These are phyloP conservation scores for Falco naumanni DNA, from an alignment of 2,797 vertebrate genomes.

Conservation along the genomic window DNA sequence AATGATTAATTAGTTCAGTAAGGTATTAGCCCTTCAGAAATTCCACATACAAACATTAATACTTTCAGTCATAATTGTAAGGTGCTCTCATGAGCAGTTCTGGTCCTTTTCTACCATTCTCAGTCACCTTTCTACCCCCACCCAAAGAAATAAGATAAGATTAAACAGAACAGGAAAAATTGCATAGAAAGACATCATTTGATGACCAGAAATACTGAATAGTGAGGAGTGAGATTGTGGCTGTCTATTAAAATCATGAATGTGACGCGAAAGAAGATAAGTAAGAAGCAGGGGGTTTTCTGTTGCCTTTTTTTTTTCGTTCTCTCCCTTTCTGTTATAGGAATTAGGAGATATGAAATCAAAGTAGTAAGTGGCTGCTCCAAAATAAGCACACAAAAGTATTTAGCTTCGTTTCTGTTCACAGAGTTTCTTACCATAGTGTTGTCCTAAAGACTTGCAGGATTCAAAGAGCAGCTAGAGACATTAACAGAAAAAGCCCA, in stretches of 20 bases:
- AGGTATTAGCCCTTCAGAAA: neutral
- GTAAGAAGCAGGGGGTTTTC: neutral
- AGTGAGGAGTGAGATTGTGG: neutral
- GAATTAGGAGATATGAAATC: neutral
- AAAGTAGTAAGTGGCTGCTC: neutral
- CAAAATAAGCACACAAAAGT: neutral
- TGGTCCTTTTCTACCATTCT: neutral
- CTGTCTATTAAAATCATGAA: neutral
- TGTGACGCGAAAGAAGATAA: neutral
- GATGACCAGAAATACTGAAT: neutral
- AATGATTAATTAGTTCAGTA: neutral
- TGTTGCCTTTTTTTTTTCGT: neutral
- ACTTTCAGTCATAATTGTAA: neutral
- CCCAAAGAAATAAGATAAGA: neutral
- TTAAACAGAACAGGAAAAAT: neutral
- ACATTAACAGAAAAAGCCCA: neutral
- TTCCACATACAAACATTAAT: neutral
- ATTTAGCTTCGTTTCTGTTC: neutral
- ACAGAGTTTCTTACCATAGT: neutral
- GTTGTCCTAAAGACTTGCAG: neutral
- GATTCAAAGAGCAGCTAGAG: neutral
- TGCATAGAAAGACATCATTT: neutral
- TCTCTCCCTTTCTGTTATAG: neutral
- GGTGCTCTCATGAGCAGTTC: neutral
- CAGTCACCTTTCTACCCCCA: neutral